Evolutionary conservation across 2,888 invertebrate species (phyloP).

Genomic region (Napeogenes inachia): DNA sequence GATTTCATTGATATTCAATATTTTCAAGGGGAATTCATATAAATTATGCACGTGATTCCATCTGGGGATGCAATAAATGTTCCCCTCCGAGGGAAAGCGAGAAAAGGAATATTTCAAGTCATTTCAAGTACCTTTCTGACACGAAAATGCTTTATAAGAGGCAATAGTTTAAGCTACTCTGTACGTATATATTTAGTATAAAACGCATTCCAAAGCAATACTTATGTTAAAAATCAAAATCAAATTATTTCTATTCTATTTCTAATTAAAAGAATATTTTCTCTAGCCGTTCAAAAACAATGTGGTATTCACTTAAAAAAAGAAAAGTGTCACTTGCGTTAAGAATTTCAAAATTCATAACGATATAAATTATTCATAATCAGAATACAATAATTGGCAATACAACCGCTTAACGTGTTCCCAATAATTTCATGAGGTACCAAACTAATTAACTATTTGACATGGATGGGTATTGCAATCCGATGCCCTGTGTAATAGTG

Average conservation of each 20-base stretch:
- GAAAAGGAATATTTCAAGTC: constrained; percentile 26
- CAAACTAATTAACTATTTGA: constrained; percentile 27
- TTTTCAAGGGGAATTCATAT: constrained; percentile 11
- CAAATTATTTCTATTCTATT: too few species aligned
- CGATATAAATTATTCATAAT: background rate
- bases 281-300: too few species aligned
- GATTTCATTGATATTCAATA: constrained; percentile 6
- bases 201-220: too few species aligned
- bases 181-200: background rate
- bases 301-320: too few species aligned
- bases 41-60: constrained; percentile 24
- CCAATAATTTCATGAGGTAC: background rate
- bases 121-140: constrained; percentile 24
- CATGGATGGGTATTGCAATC: constrained; percentile 41
- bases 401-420: background rate
- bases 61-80: constrained; percentile 20
- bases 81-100: constrained; percentile 16
- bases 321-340: too few species aligned
- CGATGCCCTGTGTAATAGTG: constrained; percentile 49
- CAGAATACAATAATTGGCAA: background rate
- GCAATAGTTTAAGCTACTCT: constrained; percentile 14
- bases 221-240: too few species aligned
- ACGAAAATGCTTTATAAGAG: constrained; percentile 30
- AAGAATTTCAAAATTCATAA: too few species aligned
- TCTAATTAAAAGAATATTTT: too few species aligned